A percentile compares a stretch with the other conserved stretches of the same genome.
These are phyloP conservation scores for Galeopsomyia nigrocyanea DNA, from an alignment of 2,888 invertebrate species.

Conservation along the genomic window DNA sequence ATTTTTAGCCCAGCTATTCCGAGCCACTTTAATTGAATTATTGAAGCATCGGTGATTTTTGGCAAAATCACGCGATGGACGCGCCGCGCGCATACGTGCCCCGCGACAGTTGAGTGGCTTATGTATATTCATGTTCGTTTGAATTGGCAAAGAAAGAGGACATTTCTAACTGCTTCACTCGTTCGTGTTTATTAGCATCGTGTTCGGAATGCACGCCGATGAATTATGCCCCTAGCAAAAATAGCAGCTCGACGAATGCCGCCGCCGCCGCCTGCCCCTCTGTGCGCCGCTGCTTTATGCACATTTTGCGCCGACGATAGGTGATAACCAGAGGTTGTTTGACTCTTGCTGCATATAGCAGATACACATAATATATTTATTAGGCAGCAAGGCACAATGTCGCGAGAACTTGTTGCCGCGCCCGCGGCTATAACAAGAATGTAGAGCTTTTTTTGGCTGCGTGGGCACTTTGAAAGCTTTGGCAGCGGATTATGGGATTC, in stretches of 20 bases:
- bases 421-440: too few relatives aligned
- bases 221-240: constrained; percentile 5
- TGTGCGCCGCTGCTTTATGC: neutral
- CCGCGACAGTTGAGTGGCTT: constrained; percentile 21
- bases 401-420: too few relatives aligned
- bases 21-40: constrained; percentile 28
- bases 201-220: constrained; percentile 12
- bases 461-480: neutral
- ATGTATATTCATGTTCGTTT: constrained; percentile 1
- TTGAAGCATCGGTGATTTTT: constrained; percentile 42
- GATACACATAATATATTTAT: constrained; percentile 62
- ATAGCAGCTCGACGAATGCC: too few relatives aligned
- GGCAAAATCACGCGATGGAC: constrained; percentile 30
- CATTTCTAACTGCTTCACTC: constrained; percentile 9
- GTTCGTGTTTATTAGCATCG: constrained; percentile 31
- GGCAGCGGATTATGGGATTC: neutral
- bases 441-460: constrained; percentile 1
- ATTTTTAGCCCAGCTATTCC: constrained; percentile 28
- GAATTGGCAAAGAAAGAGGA: constrained; percentile 36
- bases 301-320: too few relatives aligned
- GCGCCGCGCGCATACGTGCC: neutral
- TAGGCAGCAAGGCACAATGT: constrained; percentile 61
- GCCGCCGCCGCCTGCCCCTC: too few relatives aligned
- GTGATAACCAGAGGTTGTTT: too few relatives aligned
- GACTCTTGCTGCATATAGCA: too few relatives aligned